phyloP scores from a whole-genome alignment of 2,888 invertebrate genomes.

The Mythimna impura region DNA sequence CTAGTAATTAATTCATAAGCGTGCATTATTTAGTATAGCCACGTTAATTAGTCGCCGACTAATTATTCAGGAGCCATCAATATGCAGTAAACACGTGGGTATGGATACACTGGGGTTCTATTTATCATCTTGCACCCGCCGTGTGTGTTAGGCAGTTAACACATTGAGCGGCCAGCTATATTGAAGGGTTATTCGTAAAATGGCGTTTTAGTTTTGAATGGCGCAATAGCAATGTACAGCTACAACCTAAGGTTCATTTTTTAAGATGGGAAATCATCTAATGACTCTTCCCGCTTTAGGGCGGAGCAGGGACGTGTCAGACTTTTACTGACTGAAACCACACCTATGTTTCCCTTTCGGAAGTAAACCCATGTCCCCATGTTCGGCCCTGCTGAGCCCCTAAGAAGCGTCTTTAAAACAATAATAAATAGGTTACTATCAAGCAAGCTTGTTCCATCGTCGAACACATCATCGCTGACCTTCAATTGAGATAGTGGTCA shows the following conservation, averaged over 20 bases:
- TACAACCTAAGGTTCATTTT: too few species aligned
- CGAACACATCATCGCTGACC: too few species aligned
- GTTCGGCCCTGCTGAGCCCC: too few species aligned
- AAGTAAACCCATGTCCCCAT: too few species aligned
- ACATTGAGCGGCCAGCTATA: constrained; percentile 31
- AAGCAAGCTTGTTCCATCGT: too few species aligned
- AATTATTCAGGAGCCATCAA: constrained; percentile 72
- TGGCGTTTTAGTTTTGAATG: background rate
- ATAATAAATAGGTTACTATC: background rate
- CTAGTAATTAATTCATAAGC: constrained; percentile 51
- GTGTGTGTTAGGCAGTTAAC: constrained; percentile 43
- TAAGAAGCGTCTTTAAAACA: too few species aligned
- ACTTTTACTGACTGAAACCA: too few species aligned
- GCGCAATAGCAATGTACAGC: background rate
- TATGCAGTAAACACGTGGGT: constrained; percentile 67
- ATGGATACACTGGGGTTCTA: constrained; percentile 47
- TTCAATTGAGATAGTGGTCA: too few species aligned
- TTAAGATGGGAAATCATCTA: too few species aligned
- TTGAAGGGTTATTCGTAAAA: background rate
- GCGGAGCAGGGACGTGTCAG: too few species aligned
- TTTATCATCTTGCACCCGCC: constrained; percentile 59
- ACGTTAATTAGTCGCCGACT: constrained; percentile 58
- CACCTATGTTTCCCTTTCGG: too few species aligned
- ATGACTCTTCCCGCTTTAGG: too few species aligned
- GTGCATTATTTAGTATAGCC: constrained; percentile 45